These are phyloP conservation scores for Strongylocentrotus purpuratus DNA, from an alignment of 35 echinoderm and acorn worm genomes.

Conservation along the genomic window DNA sequence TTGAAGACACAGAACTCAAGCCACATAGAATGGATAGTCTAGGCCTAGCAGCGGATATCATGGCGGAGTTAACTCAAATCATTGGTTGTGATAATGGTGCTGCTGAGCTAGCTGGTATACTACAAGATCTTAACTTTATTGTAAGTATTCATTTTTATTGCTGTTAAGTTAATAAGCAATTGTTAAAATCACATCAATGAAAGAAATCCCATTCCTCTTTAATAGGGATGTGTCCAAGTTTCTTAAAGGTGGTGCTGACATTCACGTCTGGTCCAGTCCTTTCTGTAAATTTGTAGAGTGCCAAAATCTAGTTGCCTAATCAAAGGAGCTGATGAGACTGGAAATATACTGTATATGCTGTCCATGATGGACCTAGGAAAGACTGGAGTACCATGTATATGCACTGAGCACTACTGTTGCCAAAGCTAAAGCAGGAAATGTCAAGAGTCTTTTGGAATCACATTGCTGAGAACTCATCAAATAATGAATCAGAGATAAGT, in stretches of 20 bases:
- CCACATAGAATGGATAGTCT: constrained; percentile 68
- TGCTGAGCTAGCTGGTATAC: constrained; percentile 88
- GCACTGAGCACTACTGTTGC: too few relatives aligned
- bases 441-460: too few relatives aligned
- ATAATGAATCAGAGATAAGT: too few relatives aligned
- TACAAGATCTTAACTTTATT: constrained; percentile 83
- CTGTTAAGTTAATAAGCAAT: background rate
- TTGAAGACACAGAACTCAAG: constrained; percentile 81
- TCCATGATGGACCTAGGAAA: too few relatives aligned
- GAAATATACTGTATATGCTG: too few relatives aligned
- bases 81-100: constrained; percentile 65
- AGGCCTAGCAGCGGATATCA: constrained; percentile 70
- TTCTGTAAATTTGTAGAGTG: too few relatives aligned
- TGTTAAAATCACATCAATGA: background rate
- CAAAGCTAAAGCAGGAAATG: too few relatives aligned
- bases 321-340: too few relatives aligned
- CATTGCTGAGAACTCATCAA: too few relatives aligned
- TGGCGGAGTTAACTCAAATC: constrained; percentile 69
- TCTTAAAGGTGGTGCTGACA: too few relatives aligned
- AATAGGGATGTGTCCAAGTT: background rate
- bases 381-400: too few relatives aligned
- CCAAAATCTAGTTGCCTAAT: too few relatives aligned
- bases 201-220: background rate
- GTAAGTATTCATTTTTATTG: constrained; percentile 57
- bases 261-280: background rate